Conservation (phyloP, 2,113 vertebrate genomes). For the Porphyrio hochstetteri region DNA sequence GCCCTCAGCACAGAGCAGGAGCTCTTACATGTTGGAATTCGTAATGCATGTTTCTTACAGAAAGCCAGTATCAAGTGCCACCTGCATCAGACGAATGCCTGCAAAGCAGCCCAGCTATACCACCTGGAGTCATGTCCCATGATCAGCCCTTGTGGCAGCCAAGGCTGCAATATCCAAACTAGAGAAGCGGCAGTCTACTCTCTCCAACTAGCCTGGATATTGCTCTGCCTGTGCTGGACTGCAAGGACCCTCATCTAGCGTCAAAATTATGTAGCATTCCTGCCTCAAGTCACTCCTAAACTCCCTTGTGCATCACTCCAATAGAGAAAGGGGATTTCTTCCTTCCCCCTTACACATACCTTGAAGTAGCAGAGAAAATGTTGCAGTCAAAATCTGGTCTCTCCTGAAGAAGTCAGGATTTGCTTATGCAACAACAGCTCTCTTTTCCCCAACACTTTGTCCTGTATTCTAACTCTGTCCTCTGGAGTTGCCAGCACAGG, state of each 20-base stretch:
- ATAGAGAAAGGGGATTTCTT: neutral
- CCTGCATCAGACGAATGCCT: neutral
- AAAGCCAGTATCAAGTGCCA: neutral
- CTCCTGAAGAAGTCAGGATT: neutral
- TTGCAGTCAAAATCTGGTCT: neutral
- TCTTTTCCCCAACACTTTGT: neutral
- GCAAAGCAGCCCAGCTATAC: neutral
- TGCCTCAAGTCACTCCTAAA: neutral
- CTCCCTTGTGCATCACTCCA: neutral
- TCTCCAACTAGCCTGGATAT: neutral
- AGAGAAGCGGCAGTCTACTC: neutral
- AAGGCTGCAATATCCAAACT: neutral
- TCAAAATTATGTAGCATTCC: neutral
- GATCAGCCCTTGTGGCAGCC: neutral
- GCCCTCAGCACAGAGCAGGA: slow-evolving; percentile 30
- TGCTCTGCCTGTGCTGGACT: neutral
- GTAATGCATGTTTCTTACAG: neutral
- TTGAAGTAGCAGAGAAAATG: neutral
- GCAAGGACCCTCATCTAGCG: neutral
- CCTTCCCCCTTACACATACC: neutral
- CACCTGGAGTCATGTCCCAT: neutral
- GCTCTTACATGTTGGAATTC: neutral
- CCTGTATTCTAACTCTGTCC: neutral
- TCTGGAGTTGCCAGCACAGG: neutral
- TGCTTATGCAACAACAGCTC: neutral